A percentile compares a stretch with the other conserved stretches of the same genome.
phyloP scores from a whole-genome alignment of 2,113 vertebrate genomes.

The Butorides virescens region DNA sequence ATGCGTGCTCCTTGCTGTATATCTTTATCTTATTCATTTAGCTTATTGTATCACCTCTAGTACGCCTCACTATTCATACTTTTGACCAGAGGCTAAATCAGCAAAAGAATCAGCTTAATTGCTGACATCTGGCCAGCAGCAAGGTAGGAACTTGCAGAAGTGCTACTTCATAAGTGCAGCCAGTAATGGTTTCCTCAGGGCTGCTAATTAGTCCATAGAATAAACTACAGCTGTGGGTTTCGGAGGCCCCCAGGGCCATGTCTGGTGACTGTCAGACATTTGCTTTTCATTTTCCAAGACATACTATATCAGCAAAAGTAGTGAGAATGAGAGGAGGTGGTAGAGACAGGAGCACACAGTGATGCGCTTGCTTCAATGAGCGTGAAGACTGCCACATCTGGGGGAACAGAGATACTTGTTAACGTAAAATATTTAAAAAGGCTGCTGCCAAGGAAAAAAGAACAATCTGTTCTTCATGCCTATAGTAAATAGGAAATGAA shows the following conservation, averaged over 20 bases:
- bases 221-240: not conserved
- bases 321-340: not conserved
- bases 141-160: not conserved
- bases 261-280: not conserved
- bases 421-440: not conserved
- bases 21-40: not conserved
- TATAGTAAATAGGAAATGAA: not conserved
- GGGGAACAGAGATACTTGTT: not conserved
- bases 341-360: not conserved
- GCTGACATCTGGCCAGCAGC: slow-evolving; percentile 26
- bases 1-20: not conserved
- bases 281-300: not conserved
- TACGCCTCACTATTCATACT: not conserved
- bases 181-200: not conserved
- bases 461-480: not conserved
- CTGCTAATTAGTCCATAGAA: slow-evolving; percentile 20
- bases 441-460: not conserved
- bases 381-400: not conserved
- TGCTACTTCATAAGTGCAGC: not conserved
- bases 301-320: not conserved
- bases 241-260: not conserved
- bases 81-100: not conserved
- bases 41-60: not conserved
- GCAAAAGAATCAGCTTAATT: slow-evolving; percentile 3
- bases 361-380: not conserved